Conservation (phyloP, 2,113 vertebrate genomes). For the Crotalus helleri region DNA sequence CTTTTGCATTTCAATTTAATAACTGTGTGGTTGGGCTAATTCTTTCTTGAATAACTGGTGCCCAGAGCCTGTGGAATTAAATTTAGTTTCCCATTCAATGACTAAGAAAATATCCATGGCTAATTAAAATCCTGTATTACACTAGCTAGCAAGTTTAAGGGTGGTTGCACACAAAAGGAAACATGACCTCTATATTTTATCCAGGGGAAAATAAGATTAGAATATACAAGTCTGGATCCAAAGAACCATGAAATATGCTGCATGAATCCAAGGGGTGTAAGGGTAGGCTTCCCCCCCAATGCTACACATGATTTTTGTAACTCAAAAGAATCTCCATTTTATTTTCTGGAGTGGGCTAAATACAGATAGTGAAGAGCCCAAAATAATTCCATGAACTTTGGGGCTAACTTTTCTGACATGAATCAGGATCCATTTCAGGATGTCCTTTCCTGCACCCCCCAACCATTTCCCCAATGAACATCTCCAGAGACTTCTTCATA, state of each 20-base stretch:
- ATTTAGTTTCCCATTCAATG: constrained; percentile 17
- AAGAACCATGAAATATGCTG: constrained; percentile 13
- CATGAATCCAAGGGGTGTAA: background rate
- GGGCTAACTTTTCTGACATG: too few species aligned
- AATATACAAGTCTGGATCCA: background rate
- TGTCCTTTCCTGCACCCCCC: too few species aligned
- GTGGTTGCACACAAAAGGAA: background rate
- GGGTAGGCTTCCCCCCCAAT: background rate
- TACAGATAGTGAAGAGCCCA: background rate
- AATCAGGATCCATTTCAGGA: too few species aligned
- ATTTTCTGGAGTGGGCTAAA: background rate
- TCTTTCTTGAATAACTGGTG: constrained; percentile 27
- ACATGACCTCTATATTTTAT: constrained; percentile 12
- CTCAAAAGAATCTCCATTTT: background rate
- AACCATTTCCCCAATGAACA: too few species aligned
- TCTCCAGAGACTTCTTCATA: too few species aligned
- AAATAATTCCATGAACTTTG: background rate
- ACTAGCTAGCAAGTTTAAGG: background rate
- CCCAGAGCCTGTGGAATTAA: constrained; percentile 31
- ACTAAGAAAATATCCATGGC: constrained; percentile 21
- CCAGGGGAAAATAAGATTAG: constrained; percentile 11
- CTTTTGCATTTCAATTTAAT: constrained; percentile 52
- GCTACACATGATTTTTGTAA: background rate
- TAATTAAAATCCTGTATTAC: constrained; percentile 22
- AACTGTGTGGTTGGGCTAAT: constrained; percentile 35